These are phyloP conservation scores for Sminthurides aquaticus DNA, from an alignment of 2,888 invertebrate species.

Conservation along the genomic window DNA sequence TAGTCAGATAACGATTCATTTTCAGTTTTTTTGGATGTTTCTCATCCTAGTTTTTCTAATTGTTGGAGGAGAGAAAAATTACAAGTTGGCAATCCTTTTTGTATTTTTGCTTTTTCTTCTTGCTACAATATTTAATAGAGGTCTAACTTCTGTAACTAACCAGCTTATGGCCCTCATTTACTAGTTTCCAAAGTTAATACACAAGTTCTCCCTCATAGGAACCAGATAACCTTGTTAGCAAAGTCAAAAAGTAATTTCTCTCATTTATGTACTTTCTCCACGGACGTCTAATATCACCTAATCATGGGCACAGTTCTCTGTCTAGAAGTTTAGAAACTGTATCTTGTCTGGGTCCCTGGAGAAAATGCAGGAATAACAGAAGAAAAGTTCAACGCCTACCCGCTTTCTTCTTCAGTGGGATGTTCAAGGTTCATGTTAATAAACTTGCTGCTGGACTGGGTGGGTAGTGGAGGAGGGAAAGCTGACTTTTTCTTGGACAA, in stretches of 20 bases:
- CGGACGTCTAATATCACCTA: too few species aligned
- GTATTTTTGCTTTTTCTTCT: not conserved
- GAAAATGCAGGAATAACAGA: too few species aligned
- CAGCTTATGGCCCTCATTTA: too few species aligned
- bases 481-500: not conserved
- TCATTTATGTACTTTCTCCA: too few species aligned
- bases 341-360: too few species aligned
- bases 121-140: not conserved
- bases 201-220: not conserved
- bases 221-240: not conserved
- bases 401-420: not conserved
- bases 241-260: too few species aligned
- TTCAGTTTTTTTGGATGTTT: not conserved
- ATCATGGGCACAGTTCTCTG: too few species aligned
- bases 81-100: not conserved
- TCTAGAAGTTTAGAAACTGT: too few species aligned
- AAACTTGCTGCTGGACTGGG: too few species aligned
- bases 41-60: not conserved
- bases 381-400: too few species aligned
- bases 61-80: not conserved
- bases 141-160: too few species aligned
- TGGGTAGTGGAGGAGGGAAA: too few species aligned
- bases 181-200: not conserved
- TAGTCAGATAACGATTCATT: not conserved
- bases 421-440: not conserved